These are phyloP conservation scores for Stictocephala bisonia DNA, from an alignment of 2,888 invertebrate species.

Conservation along the genomic window DNA sequence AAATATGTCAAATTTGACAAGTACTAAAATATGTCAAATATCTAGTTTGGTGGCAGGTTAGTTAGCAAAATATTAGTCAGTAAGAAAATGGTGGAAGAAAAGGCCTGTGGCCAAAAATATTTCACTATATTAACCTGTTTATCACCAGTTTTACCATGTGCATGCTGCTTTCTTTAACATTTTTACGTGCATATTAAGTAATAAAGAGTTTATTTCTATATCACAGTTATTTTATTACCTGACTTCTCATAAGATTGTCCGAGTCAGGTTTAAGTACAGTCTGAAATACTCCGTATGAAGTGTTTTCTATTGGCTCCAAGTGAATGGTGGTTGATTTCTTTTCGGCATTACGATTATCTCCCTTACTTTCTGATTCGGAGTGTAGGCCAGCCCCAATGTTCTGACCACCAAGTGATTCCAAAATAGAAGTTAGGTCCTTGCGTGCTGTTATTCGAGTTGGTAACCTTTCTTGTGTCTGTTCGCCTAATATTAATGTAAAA, in stretches of 20 bases:
- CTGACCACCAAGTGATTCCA: constrained; percentile 39
- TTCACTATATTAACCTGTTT: too few species aligned
- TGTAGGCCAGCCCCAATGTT: constrained; percentile 35
- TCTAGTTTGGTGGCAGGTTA: too few species aligned
- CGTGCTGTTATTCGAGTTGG: constrained; percentile 48
- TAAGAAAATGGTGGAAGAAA: too few species aligned
- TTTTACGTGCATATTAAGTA: too few species aligned
- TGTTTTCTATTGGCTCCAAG: constrained; percentile 71
- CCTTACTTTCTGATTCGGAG: constrained; percentile 19
- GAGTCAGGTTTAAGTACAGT: constrained; percentile 66
- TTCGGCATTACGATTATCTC: constrained; percentile 2
- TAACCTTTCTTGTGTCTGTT: constrained; percentile 17
- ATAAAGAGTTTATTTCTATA: too few species aligned
- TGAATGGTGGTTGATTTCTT: constrained; percentile 56
- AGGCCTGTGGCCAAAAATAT: too few species aligned
- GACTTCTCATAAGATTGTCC: constrained; percentile 69
- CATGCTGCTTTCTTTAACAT: too few species aligned
- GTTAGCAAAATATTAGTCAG: too few species aligned
- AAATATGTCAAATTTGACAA: too few species aligned
- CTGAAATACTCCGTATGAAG: constrained; percentile 74
- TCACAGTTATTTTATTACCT: too few species aligned
- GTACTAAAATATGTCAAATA: too few species aligned
- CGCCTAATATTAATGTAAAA: constrained; percentile 41
- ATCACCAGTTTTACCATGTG: too few species aligned
- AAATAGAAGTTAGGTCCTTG: constrained; percentile 48